A percentile compares a stretch with the other conserved stretches of the same genome.
Evolutionary conservation across 2,113 vertebrate genomes (phyloP).

Genomic region (Phaethon lepturus): DNA sequence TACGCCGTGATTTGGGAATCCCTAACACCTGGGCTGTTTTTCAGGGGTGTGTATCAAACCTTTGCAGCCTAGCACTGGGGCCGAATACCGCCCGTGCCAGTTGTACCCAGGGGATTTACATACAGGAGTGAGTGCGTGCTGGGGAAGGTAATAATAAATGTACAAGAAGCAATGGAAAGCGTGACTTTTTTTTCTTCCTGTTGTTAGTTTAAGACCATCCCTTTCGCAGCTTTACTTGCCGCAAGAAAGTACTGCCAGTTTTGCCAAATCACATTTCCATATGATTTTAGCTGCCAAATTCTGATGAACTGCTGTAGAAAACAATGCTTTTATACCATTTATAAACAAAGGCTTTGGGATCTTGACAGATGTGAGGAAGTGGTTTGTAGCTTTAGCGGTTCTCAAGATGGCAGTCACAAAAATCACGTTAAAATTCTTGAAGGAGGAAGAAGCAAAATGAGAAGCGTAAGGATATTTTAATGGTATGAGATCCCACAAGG

Average conservation of each 20-base stretch:
- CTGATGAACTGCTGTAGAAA: neutral
- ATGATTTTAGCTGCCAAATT: neutral
- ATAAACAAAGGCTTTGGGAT: neutral
- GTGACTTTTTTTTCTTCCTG: neutral
- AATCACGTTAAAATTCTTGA: neutral
- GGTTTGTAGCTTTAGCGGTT: neutral
- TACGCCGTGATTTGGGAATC: accelerated
- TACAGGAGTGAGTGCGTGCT: accelerated
- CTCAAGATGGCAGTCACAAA: neutral
- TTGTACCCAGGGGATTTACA: neutral
- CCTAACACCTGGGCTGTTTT: neutral
- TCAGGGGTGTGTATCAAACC: neutral
- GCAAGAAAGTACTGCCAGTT: neutral
- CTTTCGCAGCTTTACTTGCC: neutral
- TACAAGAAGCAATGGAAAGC: neutral
- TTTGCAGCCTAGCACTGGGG: neutral
- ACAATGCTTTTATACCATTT: conserved; percentile 11
- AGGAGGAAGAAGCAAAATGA: neutral
- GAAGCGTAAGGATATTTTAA: neutral
- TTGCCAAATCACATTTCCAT: neutral
- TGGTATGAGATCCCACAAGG: neutral
- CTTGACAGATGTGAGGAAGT: neutral
- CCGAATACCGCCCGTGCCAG: neutral
- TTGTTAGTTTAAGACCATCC: neutral
- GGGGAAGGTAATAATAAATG: neutral